Base-by-base conservation (phyloP, 1,140 invertebrate genomes). In the Trialeurodes vaporariorum region DNA sequence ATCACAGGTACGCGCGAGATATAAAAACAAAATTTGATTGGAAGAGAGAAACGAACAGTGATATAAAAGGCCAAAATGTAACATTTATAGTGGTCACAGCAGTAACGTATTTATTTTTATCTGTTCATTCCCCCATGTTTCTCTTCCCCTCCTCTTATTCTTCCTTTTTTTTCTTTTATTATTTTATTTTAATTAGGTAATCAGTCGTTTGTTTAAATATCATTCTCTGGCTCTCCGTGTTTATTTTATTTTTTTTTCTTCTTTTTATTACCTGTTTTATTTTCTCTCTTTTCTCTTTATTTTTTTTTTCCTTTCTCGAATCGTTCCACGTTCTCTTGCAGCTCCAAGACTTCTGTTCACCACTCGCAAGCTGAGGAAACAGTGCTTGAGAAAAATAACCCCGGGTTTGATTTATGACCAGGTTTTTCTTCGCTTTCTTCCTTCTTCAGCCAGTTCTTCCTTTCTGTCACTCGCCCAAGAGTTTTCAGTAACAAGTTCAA, bases 111-210 rank as follows among this genome's bases (percentile, higher is more conserved):
- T 49, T 17, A 17, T 49, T n/a, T 49, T 49, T 49, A 49, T 49
- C 34, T 49, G 5, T n/a, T n/a, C 34, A 9, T 49, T 17, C 17
- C 34, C 17, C 34, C 34, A 17, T 9, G 34, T 49, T 49, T 17
- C 34, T 49, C 34, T 49, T 5, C 34, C n/a, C 34, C 34, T 49
- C 5, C 17, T 49, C 34, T 49, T 49, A 9, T 49, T 9, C 17
- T 49, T 49, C 34, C 34, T 49, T 17, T 17, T 49, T 49, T 9
- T 49, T n/a, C n/a, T 49, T 49, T 49, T 49, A 49, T 49, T 49
- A 49, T 49, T 49, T 49, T 49, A 49, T 49, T 49, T 49, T 49
- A 49, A 49, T 49, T 49, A 49, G 34, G 34, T 49, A 49, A 49
- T 49, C 34, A 49, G 34, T 49, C 34, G 34, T 49, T 49, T 49